Percentiles rank a stretch among this genome's conserved stretches.
These are phyloP conservation scores for Drosophila micromelanica DNA, from an alignment of 1,140 invertebrate species.

Conservation along the genomic window DNA sequence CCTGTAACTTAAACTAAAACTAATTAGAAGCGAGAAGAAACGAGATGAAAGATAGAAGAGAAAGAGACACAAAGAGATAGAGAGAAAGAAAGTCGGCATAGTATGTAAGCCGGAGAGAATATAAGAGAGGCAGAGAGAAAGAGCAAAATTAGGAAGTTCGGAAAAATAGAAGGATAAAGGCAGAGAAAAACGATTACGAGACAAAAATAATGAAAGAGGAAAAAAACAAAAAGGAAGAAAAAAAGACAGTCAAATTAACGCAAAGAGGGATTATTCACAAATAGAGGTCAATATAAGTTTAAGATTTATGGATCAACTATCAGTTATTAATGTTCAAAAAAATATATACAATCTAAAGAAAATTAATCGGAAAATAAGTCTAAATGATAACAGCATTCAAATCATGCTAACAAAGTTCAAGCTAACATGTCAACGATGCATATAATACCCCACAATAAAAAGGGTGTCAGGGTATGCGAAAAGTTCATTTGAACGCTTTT, in stretches of 20 bases:
- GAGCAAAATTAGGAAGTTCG: background rate
- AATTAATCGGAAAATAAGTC: too few species aligned
- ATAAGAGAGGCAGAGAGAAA: background rate
- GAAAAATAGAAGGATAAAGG: too few species aligned
- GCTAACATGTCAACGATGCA: too few species aligned
- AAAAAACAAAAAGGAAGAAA: background rate
- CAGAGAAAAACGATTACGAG: background rate
- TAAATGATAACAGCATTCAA: too few species aligned
- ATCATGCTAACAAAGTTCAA: too few species aligned
- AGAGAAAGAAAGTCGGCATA: background rate
- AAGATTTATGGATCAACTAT: too few species aligned
- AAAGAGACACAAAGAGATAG: background rate
- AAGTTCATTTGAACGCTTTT: slow-evolving; percentile 80
- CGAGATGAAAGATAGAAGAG: background rate
- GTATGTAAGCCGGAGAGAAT: too few species aligned
- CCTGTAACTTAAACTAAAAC: slow-evolving; percentile 13
- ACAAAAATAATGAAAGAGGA: background rate
- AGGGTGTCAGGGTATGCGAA: slow-evolving; percentile 30
- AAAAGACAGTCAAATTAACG: background rate
- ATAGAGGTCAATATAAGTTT: too few species aligned
- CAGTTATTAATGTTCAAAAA: too few species aligned
- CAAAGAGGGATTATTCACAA: too few species aligned
- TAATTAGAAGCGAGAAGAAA: background rate
- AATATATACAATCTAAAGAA: too few species aligned
- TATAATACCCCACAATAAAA: background rate